Evolutionary conservation across 2,888 invertebrate species (phyloP).

Genomic region (Cyclophora punctaria): DNA sequence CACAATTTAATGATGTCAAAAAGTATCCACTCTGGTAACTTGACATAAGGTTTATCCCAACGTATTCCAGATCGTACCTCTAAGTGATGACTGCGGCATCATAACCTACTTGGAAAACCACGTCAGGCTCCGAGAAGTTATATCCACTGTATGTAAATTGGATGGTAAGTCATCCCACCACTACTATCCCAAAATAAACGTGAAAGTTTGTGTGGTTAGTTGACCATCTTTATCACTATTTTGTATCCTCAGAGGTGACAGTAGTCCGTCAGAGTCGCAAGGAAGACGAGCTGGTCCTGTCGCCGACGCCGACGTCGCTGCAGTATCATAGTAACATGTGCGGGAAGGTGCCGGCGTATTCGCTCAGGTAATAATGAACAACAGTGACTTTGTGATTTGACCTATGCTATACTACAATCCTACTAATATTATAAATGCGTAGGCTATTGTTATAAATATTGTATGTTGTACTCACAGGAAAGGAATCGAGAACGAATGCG

Average conservation of each 20-base stretch:
- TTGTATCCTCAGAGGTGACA: not conserved
- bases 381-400: not conserved
- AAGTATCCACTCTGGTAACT: no score
- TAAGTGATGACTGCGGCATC: constrained; percentile 46
- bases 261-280: constrained; percentile 11
- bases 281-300: constrained; percentile 28
- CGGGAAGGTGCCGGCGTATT: constrained; percentile 27
- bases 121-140: constrained; percentile 31
- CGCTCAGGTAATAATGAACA: constrained; percentile 29
- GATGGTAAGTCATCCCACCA: constrained; percentile 19
- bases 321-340: constrained; percentile 24
- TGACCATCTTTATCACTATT: not conserved
- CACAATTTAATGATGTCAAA: not conserved
- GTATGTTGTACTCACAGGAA: constrained; percentile 21
- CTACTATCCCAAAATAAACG: no score
- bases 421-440: no score
- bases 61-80: constrained; percentile 39
- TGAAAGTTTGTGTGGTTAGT: no score
- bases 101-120: constrained; percentile 50
- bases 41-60: no score
- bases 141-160: constrained; percentile 25
- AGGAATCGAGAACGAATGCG: constrained; percentile 31
- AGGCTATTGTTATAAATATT: no score
- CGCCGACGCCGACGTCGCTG: constrained; percentile 19
- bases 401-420: not conserved